phyloP scores from a whole-genome alignment of 2,113 vertebrate species.

The Hirundichthys speculiger region DNA sequence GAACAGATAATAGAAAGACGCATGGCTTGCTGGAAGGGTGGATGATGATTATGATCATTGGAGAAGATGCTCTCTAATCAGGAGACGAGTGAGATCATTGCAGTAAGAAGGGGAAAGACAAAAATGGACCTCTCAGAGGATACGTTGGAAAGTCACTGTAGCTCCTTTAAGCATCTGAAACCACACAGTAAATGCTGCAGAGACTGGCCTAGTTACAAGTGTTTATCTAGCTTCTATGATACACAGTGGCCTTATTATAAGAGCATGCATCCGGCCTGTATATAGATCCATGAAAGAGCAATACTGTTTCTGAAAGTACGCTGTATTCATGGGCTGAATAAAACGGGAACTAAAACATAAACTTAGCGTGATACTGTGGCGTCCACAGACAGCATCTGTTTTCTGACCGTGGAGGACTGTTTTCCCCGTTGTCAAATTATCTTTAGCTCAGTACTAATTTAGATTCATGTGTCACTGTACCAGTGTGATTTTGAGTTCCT shows the following conservation, averaged over 20 bases:
- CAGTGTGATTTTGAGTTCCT: too few species aligned
- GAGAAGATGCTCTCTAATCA: slow-evolving; percentile 22
- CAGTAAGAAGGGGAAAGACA: slow-evolving; percentile 1
- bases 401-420: too few species aligned
- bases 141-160: slow-evolving; percentile 14
- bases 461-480: too few species aligned
- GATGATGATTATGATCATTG: slow-evolving; percentile 25
- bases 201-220: slow-evolving; percentile 61
- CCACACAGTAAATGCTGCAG: slow-evolving; percentile 53
- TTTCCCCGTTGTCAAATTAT: too few species aligned
- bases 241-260: slow-evolving; percentile 58
- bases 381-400: too few species aligned
- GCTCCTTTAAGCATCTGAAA: slow-evolving; percentile 36
- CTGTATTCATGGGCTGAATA: not conserved
- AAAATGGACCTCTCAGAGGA: slow-evolving; percentile 24
- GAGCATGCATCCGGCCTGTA: slow-evolving; percentile 28
- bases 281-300: slow-evolving; percentile 13
- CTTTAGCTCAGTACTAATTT: too few species aligned
- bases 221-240: slow-evolving; percentile 44
- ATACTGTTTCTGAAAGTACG: not conserved
- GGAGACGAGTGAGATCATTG: slow-evolving; percentile 7
- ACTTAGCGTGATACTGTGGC: too few species aligned
- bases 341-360: not conserved
- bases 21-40: slow-evolving; percentile 5
- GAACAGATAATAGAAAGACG: slow-evolving; percentile 20